These are phyloP conservation scores for Blastobasis lacticolella DNA, from an alignment of 2,888 invertebrate species.

Conservation along the genomic window DNA sequence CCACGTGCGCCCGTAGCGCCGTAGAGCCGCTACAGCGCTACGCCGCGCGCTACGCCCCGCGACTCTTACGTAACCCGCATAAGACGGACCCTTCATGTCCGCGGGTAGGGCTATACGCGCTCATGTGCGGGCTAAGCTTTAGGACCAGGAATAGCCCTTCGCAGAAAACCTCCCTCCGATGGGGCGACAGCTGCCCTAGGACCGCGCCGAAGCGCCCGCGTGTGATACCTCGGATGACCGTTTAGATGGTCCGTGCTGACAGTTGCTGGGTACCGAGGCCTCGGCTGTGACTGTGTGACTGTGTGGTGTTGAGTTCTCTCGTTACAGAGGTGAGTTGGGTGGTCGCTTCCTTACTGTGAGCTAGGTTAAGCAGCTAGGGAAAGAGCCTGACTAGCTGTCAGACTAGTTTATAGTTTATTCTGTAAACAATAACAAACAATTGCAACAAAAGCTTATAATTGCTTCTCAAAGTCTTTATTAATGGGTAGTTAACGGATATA, in stretches of 20 bases:
- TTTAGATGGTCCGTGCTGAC: background rate
- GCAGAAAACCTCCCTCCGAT: slow-evolving; percentile 96
- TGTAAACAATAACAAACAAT: too few species aligned
- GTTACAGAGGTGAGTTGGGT: too few species aligned
- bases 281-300: background rate
- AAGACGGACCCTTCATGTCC: slow-evolving; percentile 37
- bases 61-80: slow-evolving; percentile 48
- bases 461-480: too few species aligned
- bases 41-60: slow-evolving; percentile 2
- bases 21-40: slow-evolving; percentile 1
- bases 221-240: slow-evolving; percentile 1
- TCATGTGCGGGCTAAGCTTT: slow-evolving; percentile 97
- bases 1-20: slow-evolving; percentile 9
- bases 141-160: slow-evolving; percentile 97
- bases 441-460: too few species aligned
- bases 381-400: too few species aligned
- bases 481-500: too few species aligned
- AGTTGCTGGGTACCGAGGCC: background rate
- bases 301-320: too few species aligned
- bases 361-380: too few species aligned
- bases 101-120: slow-evolving; percentile 65
- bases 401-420: too few species aligned
- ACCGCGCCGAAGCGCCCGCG: slow-evolving; percentile 9
- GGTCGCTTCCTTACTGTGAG: too few species aligned
- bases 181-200: slow-evolving; percentile 89